A percentile compares a stretch with the other conserved stretches of the same genome.
These are phyloP conservation scores for Campoletis raptor DNA, from an alignment of 2,888 invertebrate species.

Conservation along the genomic window DNA sequence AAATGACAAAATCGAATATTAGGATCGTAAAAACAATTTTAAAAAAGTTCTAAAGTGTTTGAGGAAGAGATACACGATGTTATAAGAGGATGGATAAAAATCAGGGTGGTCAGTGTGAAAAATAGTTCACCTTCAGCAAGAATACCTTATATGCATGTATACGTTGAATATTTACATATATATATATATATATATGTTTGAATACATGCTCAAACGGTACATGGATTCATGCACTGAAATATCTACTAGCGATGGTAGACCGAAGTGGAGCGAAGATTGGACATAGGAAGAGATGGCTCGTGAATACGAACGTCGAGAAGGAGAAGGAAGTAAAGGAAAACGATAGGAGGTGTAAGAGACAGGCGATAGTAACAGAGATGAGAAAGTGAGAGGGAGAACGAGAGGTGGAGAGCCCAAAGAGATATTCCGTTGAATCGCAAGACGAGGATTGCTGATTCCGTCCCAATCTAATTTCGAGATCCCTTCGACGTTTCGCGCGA, in stretches of 20 bases:
- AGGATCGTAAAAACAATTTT: background rate
- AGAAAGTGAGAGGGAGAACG: slow-evolving; percentile 1
- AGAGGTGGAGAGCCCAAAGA: slow-evolving; percentile 33
- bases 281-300: slow-evolving; percentile 47
- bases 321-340: slow-evolving; percentile 39
- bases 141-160: background rate
- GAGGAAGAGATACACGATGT: background rate
- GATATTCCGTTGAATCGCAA: slow-evolving; percentile 59
- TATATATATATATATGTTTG: slow-evolving; percentile 13
- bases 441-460: slow-evolving; percentile 73
- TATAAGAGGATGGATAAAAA: background rate
- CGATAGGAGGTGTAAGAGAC: slow-evolving; percentile 25
- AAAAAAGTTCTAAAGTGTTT: background rate
- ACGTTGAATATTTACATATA: background rate
- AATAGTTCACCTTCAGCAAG: background rate
- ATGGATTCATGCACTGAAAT: slow-evolving; percentile 29
- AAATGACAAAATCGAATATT: background rate
- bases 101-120: background rate
- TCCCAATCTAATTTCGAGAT: slow-evolving; percentile 77
- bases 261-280: slow-evolving; percentile 60
- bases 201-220: slow-evolving; percentile 7
- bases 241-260: slow-evolving; percentile 39
- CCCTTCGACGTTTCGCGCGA: slow-evolving; percentile 73
- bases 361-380: slow-evolving; percentile 31
- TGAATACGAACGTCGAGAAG: slow-evolving; percentile 53